Evolutionary conservation across 2,888 invertebrate species (phyloP), one percentile per base, ranked within the genome.

Genomic region (Pseudococcus longispinus): DNA sequence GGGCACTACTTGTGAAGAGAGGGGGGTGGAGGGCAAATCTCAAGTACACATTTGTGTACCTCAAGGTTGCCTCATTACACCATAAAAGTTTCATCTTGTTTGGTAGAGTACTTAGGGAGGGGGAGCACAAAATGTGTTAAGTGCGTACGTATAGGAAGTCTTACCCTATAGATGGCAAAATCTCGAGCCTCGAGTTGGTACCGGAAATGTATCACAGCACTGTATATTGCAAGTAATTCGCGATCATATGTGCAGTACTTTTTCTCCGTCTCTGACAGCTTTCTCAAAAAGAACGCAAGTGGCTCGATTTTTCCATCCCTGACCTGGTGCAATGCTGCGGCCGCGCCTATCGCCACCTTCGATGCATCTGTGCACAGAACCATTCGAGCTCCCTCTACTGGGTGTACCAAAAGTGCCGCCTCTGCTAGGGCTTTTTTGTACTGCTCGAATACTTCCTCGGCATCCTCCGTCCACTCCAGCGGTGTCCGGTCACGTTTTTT

Each of bases 101-200:
- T 44, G 11, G 13, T 44, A 3, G 44, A 2, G 11, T 4, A 11
- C 44, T 2, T 32, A 32, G 32, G 32, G 32, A 32, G 32, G 32
- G 32, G 32, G n/a, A n/a, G n/a, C n/a, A n/a, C n/a, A n/a, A n/a
- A n/a, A n/a, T n/a, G n/a, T n/a, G n/a, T n/a, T n/a, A n/a, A n/a
- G n/a, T n/a, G n/a, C n/a, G n/a, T n/a, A n/a, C n/a, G n/a, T n/a
- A n/a, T n/a, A n/a, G n/a, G n/a, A n/a, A n/a, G n/a, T n/a, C n/a
- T 32, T 32, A 6, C 44, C 44, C 1, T 89, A 55, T 80, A 88
- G 4, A 89, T 84, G 8, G 51, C 51, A 15, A 74, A 74, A 2
- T 15, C 74, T 15, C 74, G 11, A 2, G 8, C 37, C 23, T 83
- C 83, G 0, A 83, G 4, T n/a, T 32, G 23, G 23, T 15, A 11